phyloP scores from a whole-genome alignment of 2,113 vertebrate genomes.

The Dascyllus trimaculatus region DNA sequence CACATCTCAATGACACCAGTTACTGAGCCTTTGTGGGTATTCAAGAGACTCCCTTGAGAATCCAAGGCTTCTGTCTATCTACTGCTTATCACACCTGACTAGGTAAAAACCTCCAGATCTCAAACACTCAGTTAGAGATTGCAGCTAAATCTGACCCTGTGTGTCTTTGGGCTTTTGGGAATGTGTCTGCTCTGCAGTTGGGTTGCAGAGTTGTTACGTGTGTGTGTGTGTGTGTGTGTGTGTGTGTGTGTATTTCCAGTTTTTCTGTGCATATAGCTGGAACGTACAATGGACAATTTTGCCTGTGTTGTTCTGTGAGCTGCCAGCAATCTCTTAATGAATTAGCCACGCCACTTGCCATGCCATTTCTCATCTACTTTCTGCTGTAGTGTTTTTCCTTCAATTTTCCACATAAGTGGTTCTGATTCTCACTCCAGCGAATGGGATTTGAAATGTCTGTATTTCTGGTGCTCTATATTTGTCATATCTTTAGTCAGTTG shows the following conservation, averaged over 20 bases:
- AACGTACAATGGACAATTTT: conserved; percentile 52
- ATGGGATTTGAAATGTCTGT: conserved; percentile 69
- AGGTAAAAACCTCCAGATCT: conserved; percentile 68
- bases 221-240: too few species aligned
- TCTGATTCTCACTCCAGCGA: conserved; percentile 60
- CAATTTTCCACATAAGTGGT: conserved; percentile 79
- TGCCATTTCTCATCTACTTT: conserved; percentile 72
- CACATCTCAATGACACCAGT: conserved; percentile 84
- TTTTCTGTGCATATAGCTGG: conserved; percentile 25
- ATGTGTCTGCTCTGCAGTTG: conserved; percentile 15
- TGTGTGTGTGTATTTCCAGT: conserved; percentile 7
- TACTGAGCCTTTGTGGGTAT: conserved; percentile 77
- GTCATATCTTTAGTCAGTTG: conserved; percentile 60
- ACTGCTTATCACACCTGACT: conserved; percentile 79
- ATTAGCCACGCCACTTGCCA: conserved; percentile 74
- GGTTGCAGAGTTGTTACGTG: conserved; percentile 8
- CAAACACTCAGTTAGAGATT: conserved; percentile 60
- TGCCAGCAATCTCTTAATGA: conserved; percentile 67
- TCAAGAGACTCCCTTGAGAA: conserved; percentile 69
- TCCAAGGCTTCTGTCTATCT: conserved; percentile 54
- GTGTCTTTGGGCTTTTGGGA: conserved; percentile 48
- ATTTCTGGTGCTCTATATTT: conserved; percentile 54
- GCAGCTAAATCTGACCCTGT: conserved; percentile 60
- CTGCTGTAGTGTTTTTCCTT: conserved; percentile 73
- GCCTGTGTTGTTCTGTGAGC: conserved; percentile 51